A percentile compares a stretch with the other conserved stretches of the same genome.
Evolutionary conservation across 2,888 invertebrate genomes (phyloP).

Genomic region (Melikaiella ostensackeni): DNA sequence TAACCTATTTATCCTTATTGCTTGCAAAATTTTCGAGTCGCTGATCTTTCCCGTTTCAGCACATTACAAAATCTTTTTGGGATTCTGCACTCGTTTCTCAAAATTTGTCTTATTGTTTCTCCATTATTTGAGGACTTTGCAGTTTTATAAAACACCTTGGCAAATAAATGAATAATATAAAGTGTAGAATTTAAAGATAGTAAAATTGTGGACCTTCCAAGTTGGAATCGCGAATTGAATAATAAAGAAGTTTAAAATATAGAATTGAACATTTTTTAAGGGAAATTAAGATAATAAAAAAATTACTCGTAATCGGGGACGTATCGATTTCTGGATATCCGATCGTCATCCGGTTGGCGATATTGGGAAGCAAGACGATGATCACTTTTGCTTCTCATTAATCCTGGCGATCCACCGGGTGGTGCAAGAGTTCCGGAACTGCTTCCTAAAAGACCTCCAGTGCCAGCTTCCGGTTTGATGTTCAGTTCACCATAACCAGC

Average conservation of each 20-base stretch:
- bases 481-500: slow-evolving; percentile 94
- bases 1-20: slow-evolving; percentile 31
- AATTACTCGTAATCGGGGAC: slow-evolving; percentile 76
- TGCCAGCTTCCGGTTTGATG: slow-evolving; percentile 82
- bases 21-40: slow-evolving; percentile 27
- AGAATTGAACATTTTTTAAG: background rate
- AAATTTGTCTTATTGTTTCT: too few species aligned
- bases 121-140: too few species aligned
- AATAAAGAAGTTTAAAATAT: background rate
- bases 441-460: slow-evolving; percentile 73
- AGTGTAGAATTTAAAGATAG: too few species aligned
- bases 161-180: too few species aligned
- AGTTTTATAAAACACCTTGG: too few species aligned
- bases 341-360: slow-evolving; percentile 88
- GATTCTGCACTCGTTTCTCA: too few species aligned
- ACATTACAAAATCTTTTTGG: background rate
- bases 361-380: slow-evolving; percentile 93
- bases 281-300: background rate
- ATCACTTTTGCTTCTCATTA: slow-evolving; percentile 96
- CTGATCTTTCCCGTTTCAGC: slow-evolving; percentile 34
- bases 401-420: slow-evolving; percentile 84
- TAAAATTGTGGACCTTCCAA: background rate
- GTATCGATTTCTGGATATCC: slow-evolving; percentile 74
- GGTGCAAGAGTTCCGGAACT: slow-evolving; percentile 80
- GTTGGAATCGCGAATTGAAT: background rate